phyloP scores from a whole-genome alignment of 2,113 vertebrate species.

The Nettapus auritus region DNA sequence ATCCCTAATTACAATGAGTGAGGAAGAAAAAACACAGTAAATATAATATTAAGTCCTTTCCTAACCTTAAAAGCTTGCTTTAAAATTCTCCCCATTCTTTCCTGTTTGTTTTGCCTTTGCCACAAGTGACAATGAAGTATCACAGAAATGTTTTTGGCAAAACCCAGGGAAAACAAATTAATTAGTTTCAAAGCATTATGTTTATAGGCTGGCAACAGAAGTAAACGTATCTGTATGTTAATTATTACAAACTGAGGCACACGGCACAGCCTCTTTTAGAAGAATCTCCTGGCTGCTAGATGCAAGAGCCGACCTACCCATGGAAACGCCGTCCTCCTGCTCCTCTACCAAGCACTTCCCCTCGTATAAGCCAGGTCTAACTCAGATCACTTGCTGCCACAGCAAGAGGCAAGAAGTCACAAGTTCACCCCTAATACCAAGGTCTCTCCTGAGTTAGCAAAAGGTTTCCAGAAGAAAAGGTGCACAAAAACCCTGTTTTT shows the following conservation, averaged over 20 bases:
- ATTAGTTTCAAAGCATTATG: neutral
- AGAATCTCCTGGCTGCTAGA: neutral
- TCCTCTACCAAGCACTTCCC: neutral
- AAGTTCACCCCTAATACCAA: neutral
- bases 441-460: neutral
- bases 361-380: neutral
- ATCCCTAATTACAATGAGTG: neutral
- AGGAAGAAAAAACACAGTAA: neutral
- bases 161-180: neutral
- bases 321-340: neutral
- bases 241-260: neutral
- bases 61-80: neutral
- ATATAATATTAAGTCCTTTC: neutral
- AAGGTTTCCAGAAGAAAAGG: neutral
- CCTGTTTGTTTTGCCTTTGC: neutral
- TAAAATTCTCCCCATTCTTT: neutral
- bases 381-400: neutral
- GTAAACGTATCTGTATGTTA: neutral
- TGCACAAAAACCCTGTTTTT: neutral
- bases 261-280: neutral
- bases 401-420: neutral
- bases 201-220: neutral
- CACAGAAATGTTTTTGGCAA: neutral
- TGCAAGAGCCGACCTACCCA: neutral
- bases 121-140: neutral